Percentiles rank a stretch among this genome's conserved stretches.
These are phyloP conservation scores for Drosophila kikkawai DNA, from an alignment of 1,140 invertebrate genomes.

Conservation along the genomic window DNA sequence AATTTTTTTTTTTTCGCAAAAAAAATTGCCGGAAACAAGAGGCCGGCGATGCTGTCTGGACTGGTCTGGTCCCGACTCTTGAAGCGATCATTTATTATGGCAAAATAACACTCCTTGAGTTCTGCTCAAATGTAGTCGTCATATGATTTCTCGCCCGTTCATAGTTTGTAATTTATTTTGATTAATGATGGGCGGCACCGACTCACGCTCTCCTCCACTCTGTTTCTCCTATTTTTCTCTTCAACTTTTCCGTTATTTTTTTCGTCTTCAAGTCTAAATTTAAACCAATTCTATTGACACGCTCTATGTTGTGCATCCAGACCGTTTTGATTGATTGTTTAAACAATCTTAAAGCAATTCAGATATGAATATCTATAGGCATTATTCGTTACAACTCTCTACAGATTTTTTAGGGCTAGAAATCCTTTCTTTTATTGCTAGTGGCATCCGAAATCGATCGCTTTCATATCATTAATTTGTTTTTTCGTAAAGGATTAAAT, in stretches of 20 bases:
- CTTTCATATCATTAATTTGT: too few species aligned
- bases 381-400: neutral
- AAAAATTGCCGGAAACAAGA: slow-evolving; percentile 41
- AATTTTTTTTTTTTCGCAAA: slow-evolving; percentile 30
- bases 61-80: slow-evolving; percentile 12
- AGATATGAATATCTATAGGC: slow-evolving; percentile 4
- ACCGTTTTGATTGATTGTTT: slow-evolving; percentile 26
- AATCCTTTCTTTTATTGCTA: neutral
- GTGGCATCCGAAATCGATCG: neutral
- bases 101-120: slow-evolving; percentile 27
- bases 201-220: slow-evolving; percentile 8
- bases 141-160: slow-evolving; percentile 39
- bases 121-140: slow-evolving; percentile 46
- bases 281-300: slow-evolving; percentile 43
- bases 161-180: slow-evolving; percentile 62
- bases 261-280: slow-evolving; percentile 42
- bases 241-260: slow-evolving; percentile 31
- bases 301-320: slow-evolving; percentile 10
- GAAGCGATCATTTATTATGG: slow-evolving; percentile 51
- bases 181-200: slow-evolving; percentile 53
- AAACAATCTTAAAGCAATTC: slow-evolving; percentile 6
- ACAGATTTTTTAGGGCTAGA: neutral
- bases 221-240: slow-evolving; percentile 8
- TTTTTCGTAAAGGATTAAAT: neutral
- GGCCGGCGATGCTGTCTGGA: slow-evolving; percentile 17